A percentile compares a stretch with the other conserved stretches of the same genome.
These are phyloP conservation scores for Tringa solitaria DNA, from an alignment of 2,113 vertebrate genomes.

Conservation along the genomic window DNA sequence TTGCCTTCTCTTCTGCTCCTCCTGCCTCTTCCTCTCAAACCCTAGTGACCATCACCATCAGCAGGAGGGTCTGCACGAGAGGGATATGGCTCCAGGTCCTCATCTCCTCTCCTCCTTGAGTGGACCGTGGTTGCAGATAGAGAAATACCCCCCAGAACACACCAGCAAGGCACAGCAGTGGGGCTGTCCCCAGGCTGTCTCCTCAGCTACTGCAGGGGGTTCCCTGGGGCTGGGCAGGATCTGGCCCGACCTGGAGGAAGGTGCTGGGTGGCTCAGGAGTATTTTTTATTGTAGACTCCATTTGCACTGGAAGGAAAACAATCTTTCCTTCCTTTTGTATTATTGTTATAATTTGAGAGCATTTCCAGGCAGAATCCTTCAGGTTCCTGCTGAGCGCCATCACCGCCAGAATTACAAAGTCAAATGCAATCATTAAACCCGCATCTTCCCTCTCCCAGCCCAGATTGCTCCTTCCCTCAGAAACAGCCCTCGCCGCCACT, in stretches of 20 bases:
- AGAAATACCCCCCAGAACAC: not conserved
- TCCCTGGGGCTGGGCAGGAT: not conserved
- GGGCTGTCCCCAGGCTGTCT: not conserved
- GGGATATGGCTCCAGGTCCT: not conserved
- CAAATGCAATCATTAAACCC: conserved; percentile 70
- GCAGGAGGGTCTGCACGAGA: not conserved
- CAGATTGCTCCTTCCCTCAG: conserved; percentile 7
- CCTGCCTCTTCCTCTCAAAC: not conserved
- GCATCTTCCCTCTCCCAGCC: conserved; percentile 6
- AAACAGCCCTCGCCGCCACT: not conserved
- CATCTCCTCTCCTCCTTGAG: not conserved
- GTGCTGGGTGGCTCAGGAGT: not conserved
- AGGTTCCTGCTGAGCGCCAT: conserved; percentile 43
- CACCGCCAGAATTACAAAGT: conserved; percentile 64
- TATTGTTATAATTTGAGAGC: conserved; percentile 50
- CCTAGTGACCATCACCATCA: not conserved
- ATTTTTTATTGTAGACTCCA: not conserved
- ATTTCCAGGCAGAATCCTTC: conserved; percentile 59
- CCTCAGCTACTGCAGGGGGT: fast-evolving
- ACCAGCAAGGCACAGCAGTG: not conserved
- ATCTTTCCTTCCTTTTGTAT: conserved; percentile 51
- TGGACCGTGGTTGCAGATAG: fast-evolving
- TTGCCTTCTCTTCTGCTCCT: not conserved
- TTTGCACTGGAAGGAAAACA: conserved; percentile 39
- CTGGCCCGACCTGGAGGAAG: fast-evolving